Evolutionary conservation across 1,140 invertebrate species (phyloP), one percentile per base, ranked within the genome.

Genomic region (Hyphantria cunea): DNA sequence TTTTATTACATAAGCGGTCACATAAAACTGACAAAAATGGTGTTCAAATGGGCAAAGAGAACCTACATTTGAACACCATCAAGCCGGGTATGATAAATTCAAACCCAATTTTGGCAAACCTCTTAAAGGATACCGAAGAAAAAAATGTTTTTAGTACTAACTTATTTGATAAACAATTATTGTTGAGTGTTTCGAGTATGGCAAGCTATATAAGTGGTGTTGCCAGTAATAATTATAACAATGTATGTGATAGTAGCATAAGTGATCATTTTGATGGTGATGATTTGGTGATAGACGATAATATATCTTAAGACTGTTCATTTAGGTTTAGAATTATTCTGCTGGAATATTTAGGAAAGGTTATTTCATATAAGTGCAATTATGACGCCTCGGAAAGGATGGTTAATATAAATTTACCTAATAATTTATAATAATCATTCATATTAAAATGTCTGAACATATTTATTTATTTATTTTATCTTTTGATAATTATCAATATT

Each of bases 81-180:
- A 76, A 86, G 51, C 86, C 78, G 9, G 56, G 51, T n/a, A 60
- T 51, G 56, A 59, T 88, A 11, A 77, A 68, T 63, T 74, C 85
- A 0, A 89, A 89, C 61, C 86, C 85, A 0, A 88, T 89, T 39
- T 60, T 88, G 44, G 84, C 82, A 8, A 86, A 86, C 55, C 41
- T 89, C 13, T 41, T 89, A 8, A 74, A 72, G n/a, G 67, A 32
- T 48, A 59, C 32, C 45, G 37, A 10, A 6, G 59, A 52, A 25
- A 52, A 41, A 1, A 72, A 68, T 37, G 53, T 58, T 6, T 66
- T 71, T n/a, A 68, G 81, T 68, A 54, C 45, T 5, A 80, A 68
- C 34, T 52, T 76, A 6, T 39, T 59, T 1, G 49, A 52, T 7
- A 61, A 61, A 12, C 39, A 61, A 8, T 6, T 64, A 14, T 14